phyloP scores from a whole-genome alignment of 2,113 vertebrate genomes.

The Oncorhynchus nerka region DNA sequence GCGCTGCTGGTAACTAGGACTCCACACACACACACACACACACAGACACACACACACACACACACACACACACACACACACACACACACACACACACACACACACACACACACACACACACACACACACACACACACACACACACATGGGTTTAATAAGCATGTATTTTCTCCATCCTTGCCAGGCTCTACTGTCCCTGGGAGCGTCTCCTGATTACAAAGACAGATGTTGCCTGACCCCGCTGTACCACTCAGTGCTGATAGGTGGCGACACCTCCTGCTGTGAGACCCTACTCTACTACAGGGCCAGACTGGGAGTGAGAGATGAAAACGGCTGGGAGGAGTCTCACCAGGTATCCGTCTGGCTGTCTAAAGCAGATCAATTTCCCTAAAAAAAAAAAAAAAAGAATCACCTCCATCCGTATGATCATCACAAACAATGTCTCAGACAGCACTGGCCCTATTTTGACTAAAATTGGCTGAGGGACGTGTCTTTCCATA shows the following conservation, averaged over 20 bases:
- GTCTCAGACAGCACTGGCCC: too few species aligned
- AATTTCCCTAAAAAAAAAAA: too few species aligned
- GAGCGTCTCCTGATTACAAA: slow-evolving; percentile 88
- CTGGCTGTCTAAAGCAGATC: not conserved
- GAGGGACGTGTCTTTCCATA: too few species aligned
- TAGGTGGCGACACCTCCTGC: slow-evolving; percentile 87
- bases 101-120: slow-evolving; percentile 3
- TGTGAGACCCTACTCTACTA: slow-evolving; percentile 88
- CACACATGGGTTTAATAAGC: not conserved
- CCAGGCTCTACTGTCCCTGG: slow-evolving; percentile 82
- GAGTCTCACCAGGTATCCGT: slow-evolving; percentile 85
- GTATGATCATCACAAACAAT: too few species aligned
- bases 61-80: slow-evolving; percentile 4
- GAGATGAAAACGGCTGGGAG: slow-evolving; percentile 90
- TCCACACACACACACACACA: slow-evolving; percentile 13
- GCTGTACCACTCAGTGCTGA: slow-evolving; percentile 88
- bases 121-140: slow-evolving; percentile 20
- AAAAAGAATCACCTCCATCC: not conserved
- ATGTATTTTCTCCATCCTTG: not conserved
- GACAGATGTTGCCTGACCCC: slow-evolving; percentile 88
- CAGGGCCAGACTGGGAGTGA: slow-evolving; percentile 78
- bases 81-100: slow-evolving; percentile 24
- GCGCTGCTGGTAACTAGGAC: slow-evolving; percentile 79
- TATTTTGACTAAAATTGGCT: too few species aligned
- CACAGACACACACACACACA: slow-evolving; percentile 11